Evolutionary conservation across 2,113 vertebrate species (phyloP), one percentile per base, ranked within the genome.

Genomic region (Monopterus albus): DNA sequence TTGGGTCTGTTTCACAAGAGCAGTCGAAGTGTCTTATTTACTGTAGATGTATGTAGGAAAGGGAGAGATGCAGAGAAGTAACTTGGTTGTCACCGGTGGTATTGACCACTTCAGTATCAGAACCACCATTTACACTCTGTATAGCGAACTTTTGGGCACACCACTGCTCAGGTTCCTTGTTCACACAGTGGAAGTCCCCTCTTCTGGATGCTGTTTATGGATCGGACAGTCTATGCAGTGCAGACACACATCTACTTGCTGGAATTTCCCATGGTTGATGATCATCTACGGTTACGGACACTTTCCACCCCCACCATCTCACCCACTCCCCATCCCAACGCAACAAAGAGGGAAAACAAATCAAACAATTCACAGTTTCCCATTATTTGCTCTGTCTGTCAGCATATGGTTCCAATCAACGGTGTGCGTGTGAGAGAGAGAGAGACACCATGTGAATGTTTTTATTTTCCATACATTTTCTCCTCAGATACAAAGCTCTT

Each of bases 341-440:
- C 75, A 82, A 85, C 75, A 79, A 75, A 73, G 67, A 79, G 71
- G 78, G 53, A 83, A 85, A 84, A 88, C 82, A 87, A 93, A 94
- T 92, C 89, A 89, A 89, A 93, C 91, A 90, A 90, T 92, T 89
- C 87, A 91, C 90, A 85, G 84, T 87, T 91, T 93, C 86, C 86
- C 88, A 92, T 94, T 94, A 91, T 92, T 94, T 90, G 92, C 86
- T 88, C 87, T 90, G 80, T 90, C 72, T 70, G 74, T 79, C 82
- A 80, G 74, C 95, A 96, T 95, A 92, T 97, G 96, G 95, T 96
- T 96, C 89, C 92, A 96, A 95, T 97, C 96, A 94, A 72, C 53
- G 21, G 29, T 43, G 67, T 83, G 79, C 59, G 38, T 25, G 56
- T 53, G 49, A 61, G 60, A 58, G 72, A 51, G 70, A 46, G 67